Evolutionary conservation across 1,140 invertebrate genomes (phyloP).

Genomic region (Zaprionus nigranus): DNA sequence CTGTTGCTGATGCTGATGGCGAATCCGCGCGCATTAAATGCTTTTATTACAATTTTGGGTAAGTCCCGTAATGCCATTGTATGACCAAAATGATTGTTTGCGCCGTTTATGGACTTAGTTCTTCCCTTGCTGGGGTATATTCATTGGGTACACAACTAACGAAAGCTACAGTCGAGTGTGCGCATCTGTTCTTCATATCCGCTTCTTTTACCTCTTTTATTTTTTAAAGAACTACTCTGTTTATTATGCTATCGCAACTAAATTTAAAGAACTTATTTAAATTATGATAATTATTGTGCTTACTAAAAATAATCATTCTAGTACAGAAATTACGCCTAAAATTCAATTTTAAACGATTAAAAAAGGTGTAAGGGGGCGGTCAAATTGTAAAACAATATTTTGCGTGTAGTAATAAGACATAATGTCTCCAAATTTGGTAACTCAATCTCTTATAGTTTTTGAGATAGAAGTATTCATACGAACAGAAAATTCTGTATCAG

Average conservation of each 20-base stretch:
- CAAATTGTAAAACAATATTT: neutral
- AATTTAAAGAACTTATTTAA: too few relatives aligned
- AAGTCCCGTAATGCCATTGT: constrained; percentile 48
- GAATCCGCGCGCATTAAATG: constrained; percentile 52
- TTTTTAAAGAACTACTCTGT: too few relatives aligned
- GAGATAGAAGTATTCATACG: neutral
- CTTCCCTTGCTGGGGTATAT: neutral
- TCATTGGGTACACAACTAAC: neutral
- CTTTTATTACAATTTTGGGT: constrained; percentile 63
- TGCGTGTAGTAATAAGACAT: neutral
- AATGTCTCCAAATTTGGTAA: neutral
- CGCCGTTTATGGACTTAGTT: constrained; percentile 43
- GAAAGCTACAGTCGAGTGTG: too few relatives aligned
- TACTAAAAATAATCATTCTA: too few relatives aligned
- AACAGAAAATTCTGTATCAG: rapidly evolving
- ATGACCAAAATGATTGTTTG: constrained; percentile 45
- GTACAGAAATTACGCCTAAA: too few relatives aligned
- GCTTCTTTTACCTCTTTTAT: too few relatives aligned
- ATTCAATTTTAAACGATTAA: too few relatives aligned
- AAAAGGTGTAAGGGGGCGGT: too few relatives aligned
- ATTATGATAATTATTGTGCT: too few relatives aligned
- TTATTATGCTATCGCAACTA: too few relatives aligned
- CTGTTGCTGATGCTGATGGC: neutral
- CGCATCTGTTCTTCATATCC: too few relatives aligned
- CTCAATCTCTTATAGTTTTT: neutral